Conservation (phyloP, 2,888 invertebrate species). For the Bellardia bayeri region DNA sequence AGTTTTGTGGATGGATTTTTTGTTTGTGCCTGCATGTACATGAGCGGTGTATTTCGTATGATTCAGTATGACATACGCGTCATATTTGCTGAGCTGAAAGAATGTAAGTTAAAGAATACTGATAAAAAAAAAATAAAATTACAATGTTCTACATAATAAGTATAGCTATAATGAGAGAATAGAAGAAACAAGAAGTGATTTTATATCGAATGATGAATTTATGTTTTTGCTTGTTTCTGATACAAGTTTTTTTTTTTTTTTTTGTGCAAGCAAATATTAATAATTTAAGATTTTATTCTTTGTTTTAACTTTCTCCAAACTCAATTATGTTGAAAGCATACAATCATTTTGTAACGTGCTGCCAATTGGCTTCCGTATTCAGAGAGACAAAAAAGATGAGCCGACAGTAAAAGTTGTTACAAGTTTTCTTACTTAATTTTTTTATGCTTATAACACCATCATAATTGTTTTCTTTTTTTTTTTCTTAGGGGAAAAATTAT, state of each 20-base stretch:
- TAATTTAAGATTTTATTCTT: background rate
- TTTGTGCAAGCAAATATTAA: background rate
- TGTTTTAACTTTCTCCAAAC: background rate
- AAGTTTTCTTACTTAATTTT: conserved; percentile 2
- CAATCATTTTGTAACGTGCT: conserved; percentile 36
- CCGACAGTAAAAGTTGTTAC: background rate
- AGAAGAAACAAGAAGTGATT: background rate
- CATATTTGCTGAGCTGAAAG: conserved; percentile 76
- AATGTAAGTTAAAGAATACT: conserved; percentile 74
- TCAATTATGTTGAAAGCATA: conserved; percentile 40
- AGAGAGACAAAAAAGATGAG: background rate
- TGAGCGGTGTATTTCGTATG: conserved; percentile 79
- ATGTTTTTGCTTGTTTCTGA: background rate
- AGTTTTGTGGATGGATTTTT: conserved; percentile 82
- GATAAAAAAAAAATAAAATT: background rate
- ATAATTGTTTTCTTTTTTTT: too few species aligned
- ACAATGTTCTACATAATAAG: background rate
- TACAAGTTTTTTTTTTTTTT: conserved; percentile 19
- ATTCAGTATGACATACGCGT: conserved; percentile 80
- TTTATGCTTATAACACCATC: background rate
- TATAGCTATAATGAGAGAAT: background rate
- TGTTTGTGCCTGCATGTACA: conserved; percentile 81
- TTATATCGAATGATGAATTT: background rate
- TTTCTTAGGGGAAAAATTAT: too few species aligned
- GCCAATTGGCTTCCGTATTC: conserved; percentile 19